phyloP scores from a whole-genome alignment of 2,113 vertebrate genomes.

The Eublepharis macularius region DNA sequence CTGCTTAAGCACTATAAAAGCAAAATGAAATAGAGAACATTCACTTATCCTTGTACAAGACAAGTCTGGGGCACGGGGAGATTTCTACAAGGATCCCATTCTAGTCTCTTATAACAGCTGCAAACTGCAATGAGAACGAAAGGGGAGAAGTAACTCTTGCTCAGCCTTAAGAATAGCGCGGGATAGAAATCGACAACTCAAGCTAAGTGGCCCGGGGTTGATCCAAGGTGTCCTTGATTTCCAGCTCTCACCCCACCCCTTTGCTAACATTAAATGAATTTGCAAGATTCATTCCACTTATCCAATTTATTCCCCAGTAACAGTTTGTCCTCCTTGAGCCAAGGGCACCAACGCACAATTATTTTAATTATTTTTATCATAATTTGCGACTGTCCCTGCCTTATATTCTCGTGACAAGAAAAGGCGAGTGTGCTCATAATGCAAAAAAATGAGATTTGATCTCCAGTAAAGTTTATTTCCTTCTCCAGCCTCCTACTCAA shows the following conservation, averaged over 20 bases:
- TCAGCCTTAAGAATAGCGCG: background rate
- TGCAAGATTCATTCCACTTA: slow-evolving; percentile 7
- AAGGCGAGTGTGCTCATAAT: background rate
- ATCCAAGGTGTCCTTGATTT: background rate
- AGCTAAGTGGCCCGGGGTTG: background rate
- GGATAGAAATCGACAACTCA: background rate
- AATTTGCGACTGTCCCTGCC: background rate
- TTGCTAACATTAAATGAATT: background rate
- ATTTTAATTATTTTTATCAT: background rate
- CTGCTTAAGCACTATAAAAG: too few relatives aligned
- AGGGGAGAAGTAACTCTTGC: background rate
- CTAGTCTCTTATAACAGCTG: too few relatives aligned
- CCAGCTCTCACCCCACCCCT: background rate
- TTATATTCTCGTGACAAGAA: background rate
- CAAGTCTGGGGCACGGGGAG: too few relatives aligned
- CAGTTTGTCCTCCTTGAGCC: slow-evolving; percentile 19
- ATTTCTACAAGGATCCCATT: too few relatives aligned
- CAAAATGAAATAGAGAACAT: too few relatives aligned
- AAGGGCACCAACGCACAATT: background rate
- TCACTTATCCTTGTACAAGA: too few relatives aligned
- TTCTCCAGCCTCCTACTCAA: background rate
- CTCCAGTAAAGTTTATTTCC: background rate
- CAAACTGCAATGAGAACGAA: background rate
- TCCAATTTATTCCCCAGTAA: background rate
- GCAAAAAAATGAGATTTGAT: background rate